Conservation (phyloP, 2,888 invertebrate genomes). For the Drosophila bunnanda region DNA sequence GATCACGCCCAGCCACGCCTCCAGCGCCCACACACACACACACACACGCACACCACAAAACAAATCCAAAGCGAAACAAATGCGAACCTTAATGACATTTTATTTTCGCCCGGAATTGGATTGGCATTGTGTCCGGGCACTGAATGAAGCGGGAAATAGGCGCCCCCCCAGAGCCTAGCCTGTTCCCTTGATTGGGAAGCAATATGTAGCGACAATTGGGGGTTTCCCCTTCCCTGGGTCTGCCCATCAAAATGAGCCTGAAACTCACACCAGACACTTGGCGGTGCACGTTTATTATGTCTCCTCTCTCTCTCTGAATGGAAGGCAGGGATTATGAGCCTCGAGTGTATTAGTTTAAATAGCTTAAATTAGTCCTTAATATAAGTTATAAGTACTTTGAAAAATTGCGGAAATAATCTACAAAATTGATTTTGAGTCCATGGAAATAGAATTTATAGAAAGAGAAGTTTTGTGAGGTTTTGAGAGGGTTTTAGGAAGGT, state of each 20-base stretch:
- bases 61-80: conserved; percentile 32
- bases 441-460: neutral
- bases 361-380: neutral
- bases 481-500: neutral
- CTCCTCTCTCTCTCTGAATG: neutral
- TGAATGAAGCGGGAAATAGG: neutral
- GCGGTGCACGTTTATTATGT: conserved; percentile 4
- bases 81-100: conserved; percentile 33
- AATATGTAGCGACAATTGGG: conserved; percentile 9
- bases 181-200: conserved; percentile 10
- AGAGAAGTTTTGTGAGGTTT: neutral
- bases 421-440: neutral
- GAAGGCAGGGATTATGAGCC: no score
- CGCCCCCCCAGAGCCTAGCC: neutral
- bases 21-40: neutral
- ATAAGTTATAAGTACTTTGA: neutral
- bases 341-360: neutral
- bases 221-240: neutral
- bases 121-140: conserved; percentile 9
- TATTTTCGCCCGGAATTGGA: conserved; percentile 29
- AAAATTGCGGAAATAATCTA: neutral
- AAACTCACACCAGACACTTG: neutral
- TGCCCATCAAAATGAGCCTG: neutral
- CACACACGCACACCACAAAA: conserved; percentile 9
- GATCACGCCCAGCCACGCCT: conserved; percentile 25